Evolutionary conservation across 92 coral and sea anemone species (phyloP).

Genomic region (Blastomussa wellsi): DNA sequence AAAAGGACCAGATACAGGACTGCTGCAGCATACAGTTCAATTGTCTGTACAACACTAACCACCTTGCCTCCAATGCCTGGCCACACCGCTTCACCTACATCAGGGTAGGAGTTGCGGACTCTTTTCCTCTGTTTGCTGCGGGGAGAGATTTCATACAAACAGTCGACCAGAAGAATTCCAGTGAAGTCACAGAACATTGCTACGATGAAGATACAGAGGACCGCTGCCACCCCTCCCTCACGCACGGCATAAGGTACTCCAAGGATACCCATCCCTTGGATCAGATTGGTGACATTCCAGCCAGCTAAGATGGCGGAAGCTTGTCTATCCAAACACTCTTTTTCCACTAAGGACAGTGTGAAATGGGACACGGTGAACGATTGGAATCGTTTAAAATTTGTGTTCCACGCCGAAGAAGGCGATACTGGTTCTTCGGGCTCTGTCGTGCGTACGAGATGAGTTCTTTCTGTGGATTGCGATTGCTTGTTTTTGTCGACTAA

Average conservation of each 20-base stretch:
- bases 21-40: slow-evolving; percentile 85
- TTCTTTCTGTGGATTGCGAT: slow-evolving; percentile 25
- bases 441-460: slow-evolving; percentile 31
- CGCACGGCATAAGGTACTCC: slow-evolving; percentile 88
- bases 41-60: slow-evolving; percentile 72
- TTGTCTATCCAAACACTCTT: slow-evolving; percentile 70
- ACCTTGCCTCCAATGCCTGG: slow-evolving; percentile 90
- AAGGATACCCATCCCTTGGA: slow-evolving; percentile 91
- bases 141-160: slow-evolving; percentile 84
- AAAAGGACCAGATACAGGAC: slow-evolving; percentile 77
- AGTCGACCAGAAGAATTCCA: slow-evolving; percentile 85
- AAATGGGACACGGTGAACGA: slow-evolving; percentile 75
- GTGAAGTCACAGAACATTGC: slow-evolving; percentile 87
- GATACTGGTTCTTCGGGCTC: slow-evolving; percentile 42
- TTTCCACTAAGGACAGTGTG: slow-evolving; percentile 74
- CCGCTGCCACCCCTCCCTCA: slow-evolving; percentile 90
- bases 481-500: slow-evolving; percentile 11
- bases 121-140: slow-evolving; percentile 81
- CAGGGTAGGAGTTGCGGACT: slow-evolving; percentile 80
- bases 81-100: slow-evolving; percentile 92
- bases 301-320: slow-evolving; percentile 88
- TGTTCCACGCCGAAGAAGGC: slow-evolving; percentile 52
- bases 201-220: slow-evolving; percentile 75
- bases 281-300: slow-evolving; percentile 89
- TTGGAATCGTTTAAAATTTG: slow-evolving; percentile 66